Percentiles rank a stretch among this genome's conserved stretches.
Conservation (phyloP, 2,113 vertebrate genomes). For the Mixornis gularis region DNA sequence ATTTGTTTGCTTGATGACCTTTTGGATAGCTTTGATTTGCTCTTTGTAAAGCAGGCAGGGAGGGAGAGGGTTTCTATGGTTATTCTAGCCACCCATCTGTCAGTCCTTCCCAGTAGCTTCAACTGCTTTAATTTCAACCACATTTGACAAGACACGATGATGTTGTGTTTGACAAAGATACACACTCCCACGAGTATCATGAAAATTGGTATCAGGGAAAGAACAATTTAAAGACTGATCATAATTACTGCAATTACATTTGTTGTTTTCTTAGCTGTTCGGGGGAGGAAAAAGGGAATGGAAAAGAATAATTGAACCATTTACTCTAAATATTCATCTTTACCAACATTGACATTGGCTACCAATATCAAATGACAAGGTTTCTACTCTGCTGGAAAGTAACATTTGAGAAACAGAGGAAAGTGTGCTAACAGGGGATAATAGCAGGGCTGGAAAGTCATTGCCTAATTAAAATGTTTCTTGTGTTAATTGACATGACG, state of each 20-base stretch:
- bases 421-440: neutral
- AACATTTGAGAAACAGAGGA: neutral
- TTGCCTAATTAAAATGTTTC: slow-evolving; percentile 10
- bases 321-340: slow-evolving; percentile 36
- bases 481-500: neutral
- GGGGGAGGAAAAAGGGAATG: neutral
- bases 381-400: slow-evolving; percentile 6
- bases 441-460: neutral
- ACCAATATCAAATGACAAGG: neutral
- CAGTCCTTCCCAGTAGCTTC: neutral
- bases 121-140: neutral
- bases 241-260: slow-evolving; percentile 41
- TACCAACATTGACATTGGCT: neutral
- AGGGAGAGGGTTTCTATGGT: neutral
- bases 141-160: neutral
- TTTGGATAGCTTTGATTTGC: neutral
- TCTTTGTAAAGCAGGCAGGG: neutral
- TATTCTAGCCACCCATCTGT: neutral
- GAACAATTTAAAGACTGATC: slow-evolving; percentile 15
- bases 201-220: slow-evolving; percentile 4
- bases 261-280: slow-evolving; percentile 31
- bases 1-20: neutral
- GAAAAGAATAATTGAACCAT: slow-evolving; percentile 24
- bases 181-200: neutral
- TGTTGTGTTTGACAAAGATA: slow-evolving; percentile 12